Conservation (phyloP, 2,888 invertebrate species). For the Pachycephus smyrnensis region DNA sequence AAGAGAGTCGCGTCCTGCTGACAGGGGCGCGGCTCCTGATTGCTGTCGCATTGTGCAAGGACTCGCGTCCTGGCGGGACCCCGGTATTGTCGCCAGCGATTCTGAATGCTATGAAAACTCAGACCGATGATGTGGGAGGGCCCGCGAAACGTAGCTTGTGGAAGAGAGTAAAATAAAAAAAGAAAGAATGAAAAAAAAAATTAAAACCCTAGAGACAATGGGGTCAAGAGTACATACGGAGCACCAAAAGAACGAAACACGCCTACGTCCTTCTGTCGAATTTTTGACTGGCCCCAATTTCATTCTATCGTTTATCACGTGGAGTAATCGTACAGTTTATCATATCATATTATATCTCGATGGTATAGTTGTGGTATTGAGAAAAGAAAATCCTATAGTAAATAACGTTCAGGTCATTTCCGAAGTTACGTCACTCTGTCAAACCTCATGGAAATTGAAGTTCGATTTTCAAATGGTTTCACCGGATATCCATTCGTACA, state of each 20-base stretch:
- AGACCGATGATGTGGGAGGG: constrained; percentile 52
- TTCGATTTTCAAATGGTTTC: not conserved
- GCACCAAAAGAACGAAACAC: constrained; percentile 55
- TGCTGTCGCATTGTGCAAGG: constrained; percentile 65
- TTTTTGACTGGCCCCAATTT: not conserved
- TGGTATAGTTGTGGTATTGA: not conserved
- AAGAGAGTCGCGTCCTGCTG: constrained; percentile 48
- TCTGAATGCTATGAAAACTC: constrained; percentile 40
- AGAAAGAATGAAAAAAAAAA: constrained; percentile 41
- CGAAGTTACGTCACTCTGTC: not conserved
- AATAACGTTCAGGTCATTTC: not conserved
- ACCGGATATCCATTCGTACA: not conserved
- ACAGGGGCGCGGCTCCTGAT: constrained; percentile 65
- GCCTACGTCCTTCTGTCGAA: constrained; percentile 55
- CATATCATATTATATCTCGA: not conserved
- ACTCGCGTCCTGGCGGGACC: constrained; percentile 46
- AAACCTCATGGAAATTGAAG: not conserved
- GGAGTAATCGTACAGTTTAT: not conserved
- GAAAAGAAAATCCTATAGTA: not conserved
- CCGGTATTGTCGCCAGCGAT: constrained; percentile 48
- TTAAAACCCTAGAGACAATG: constrained; percentile 64
- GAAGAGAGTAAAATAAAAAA: constrained; percentile 8
- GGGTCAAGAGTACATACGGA: constrained; percentile 65
- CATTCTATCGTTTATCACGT: not conserved
- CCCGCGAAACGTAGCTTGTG: constrained; percentile 30